Conservation (phyloP, 2,888 invertebrate genomes). For the Empis livida region DNA sequence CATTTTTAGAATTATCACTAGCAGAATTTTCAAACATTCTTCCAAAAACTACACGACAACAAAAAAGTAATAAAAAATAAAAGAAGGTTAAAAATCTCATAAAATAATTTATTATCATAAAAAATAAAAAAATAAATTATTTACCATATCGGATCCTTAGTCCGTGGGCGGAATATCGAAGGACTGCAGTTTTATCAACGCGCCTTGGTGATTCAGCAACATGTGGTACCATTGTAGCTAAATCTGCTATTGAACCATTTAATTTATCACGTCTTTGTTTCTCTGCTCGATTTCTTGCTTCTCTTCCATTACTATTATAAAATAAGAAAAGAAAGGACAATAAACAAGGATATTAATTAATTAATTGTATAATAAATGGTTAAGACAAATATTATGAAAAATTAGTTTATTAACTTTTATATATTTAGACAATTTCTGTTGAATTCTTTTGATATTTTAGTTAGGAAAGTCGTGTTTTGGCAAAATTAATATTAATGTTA, state of each 20-base stretch:
- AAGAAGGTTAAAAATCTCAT: too few relatives aligned
- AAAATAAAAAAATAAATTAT: conserved; percentile 2
- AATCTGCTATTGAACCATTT: conserved; percentile 70
- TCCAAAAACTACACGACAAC: conserved; percentile 44
- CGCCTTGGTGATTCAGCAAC: conserved; percentile 69
- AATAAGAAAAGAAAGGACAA: too few relatives aligned
- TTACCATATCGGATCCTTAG: conserved; percentile 61
- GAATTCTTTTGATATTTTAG: too few relatives aligned
- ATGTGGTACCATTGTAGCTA: conserved; percentile 72
- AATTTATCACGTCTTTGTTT: conserved; percentile 82
- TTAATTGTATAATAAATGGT: conserved; percentile 9
- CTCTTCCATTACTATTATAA: conserved; percentile 53
- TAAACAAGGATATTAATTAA: too few relatives aligned
- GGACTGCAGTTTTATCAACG: conserved; percentile 82
- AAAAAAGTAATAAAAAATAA: too few relatives aligned
- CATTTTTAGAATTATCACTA: conserved; percentile 35
- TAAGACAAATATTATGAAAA: too few relatives aligned
- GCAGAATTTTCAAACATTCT: conserved; percentile 37
- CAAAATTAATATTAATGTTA: too few relatives aligned
- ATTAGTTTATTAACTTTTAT: too few relatives aligned
- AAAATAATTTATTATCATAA: neutral
- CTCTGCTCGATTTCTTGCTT: conserved; percentile 78
- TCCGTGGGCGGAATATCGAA: conserved; percentile 75
- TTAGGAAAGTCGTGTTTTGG: too few relatives aligned
- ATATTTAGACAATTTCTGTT: too few relatives aligned